Base-by-base conservation (phyloP, 1,140 invertebrate genomes). In the Scaptodrosophila lebanonensis region DNA sequence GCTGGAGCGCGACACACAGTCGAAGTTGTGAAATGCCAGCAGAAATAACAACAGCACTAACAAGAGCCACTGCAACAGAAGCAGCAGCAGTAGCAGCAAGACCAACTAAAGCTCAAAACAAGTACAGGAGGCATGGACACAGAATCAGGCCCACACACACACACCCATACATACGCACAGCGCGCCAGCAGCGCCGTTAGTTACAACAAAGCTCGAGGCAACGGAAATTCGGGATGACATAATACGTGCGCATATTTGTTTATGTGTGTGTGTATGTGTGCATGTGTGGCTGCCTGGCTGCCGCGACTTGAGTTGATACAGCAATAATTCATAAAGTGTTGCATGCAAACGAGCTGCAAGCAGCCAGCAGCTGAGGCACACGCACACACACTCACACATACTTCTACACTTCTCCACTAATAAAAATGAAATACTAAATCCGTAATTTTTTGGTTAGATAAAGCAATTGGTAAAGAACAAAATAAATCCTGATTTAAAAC, bases 251-350 rank as follows among this genome's bases (percentile, higher is more conserved):
- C 73, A 82, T 82, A 69, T 52, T 68, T 53, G 69, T 53, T 53
- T 47, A 9, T 39, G 50, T 57, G 44, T 54, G 62, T 33, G 36
- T 35, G 22, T 38, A 18, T 11, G 5, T 35, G 40, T 15, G 27
- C 7, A 53, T 69, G 45, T 61, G 43, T 50, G 62, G 61, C 50
- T 66, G 53, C 48, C 30, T 66, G 66, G 53, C 58, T 56, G 60
- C 70, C 75, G 76, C 76, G 76, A 83, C 70, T 83, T 82, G 76
- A 83, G 76, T 83, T 82, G 66, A 79, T 84, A 77, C 79, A 84
- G 79, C 79, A 84, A 83, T 83, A 83, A 83, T 84, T 83, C 73
- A 83, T 83, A 83, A 84, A 84, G 73, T 83, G 79, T 83, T 83
- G 79, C 79, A 84, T 83, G 79, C 79, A 83, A 77, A 79, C 79